These are phyloP conservation scores for Halictus quadricinctus DNA, from an alignment of 2,888 invertebrate species.

Conservation along the genomic window DNA sequence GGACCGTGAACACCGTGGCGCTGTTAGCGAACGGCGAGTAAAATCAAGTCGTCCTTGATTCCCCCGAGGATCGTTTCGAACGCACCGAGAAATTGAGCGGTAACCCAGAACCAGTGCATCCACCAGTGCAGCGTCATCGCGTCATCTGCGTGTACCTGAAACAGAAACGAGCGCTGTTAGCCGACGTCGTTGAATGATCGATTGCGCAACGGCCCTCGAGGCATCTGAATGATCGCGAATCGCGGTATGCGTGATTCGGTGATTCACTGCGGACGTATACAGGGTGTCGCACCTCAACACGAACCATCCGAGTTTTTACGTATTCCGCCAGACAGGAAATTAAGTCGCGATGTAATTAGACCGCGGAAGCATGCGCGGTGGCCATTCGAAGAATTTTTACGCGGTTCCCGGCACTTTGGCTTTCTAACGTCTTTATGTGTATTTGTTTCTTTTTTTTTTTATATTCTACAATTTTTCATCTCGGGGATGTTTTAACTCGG, in stretches of 20 bases:
- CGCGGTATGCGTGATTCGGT: not conserved
- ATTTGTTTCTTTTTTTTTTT: too few species aligned
- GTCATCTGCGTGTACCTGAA: constrained; percentile 79
- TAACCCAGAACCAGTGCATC: constrained; percentile 96
- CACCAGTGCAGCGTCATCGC: constrained; percentile 94
- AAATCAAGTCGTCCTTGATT: constrained; percentile 24
- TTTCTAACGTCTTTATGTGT: not conserved
- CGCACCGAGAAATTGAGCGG: constrained; percentile 83
- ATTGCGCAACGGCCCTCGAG: not conserved
- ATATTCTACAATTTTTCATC: not conserved
- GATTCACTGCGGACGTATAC: not conserved
- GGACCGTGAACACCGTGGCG: constrained; percentile 32
- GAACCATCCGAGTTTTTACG: not conserved
- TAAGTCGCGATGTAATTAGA: not conserved
- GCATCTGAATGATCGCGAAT: not conserved
- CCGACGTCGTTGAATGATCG: not conserved
- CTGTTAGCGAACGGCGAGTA: not conserved
- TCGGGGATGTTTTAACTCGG: not conserved
- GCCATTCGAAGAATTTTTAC: not conserved
- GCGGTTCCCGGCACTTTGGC: not conserved
- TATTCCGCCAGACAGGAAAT: not conserved
- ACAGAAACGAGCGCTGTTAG: constrained; percentile 36
- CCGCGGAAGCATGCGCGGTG: not conserved
- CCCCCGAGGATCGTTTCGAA: constrained; percentile 42
- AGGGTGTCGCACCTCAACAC: not conserved